phyloP scores from a whole-genome alignment of 2,113 vertebrate genomes.

The Gadus macrocephalus region DNA sequence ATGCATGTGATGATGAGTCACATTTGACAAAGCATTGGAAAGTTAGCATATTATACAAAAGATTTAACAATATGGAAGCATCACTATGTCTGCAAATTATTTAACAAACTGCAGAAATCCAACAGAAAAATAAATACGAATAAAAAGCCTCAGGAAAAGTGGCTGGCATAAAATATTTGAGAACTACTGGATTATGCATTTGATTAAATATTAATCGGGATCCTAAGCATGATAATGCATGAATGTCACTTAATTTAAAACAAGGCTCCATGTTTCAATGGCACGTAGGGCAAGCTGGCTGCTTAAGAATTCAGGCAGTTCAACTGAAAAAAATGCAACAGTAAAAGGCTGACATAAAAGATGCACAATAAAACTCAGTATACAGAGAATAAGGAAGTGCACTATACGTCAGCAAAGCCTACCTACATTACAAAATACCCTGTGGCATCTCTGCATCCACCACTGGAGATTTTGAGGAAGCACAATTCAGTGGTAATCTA shows the following conservation, averaged over 20 bases:
- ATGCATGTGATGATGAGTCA: too few relatives aligned
- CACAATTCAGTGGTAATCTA: too few relatives aligned
- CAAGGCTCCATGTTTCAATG: conserved; percentile 1
- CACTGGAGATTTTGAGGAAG: too few relatives aligned
- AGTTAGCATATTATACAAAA: not conserved
- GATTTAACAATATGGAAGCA: not conserved
- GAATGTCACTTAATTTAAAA: conserved; percentile 36
- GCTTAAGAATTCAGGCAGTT: conserved; percentile 13
- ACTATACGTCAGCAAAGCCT: too few relatives aligned
- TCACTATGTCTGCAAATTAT: not conserved
- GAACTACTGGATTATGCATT: conserved; percentile 34
- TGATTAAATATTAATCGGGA: conserved; percentile 35
- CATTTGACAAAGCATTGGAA: not conserved
- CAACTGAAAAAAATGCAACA: not conserved
- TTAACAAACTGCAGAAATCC: not conserved
- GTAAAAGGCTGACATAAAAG: too few relatives aligned
- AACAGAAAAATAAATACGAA: not conserved
- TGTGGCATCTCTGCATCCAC: too few relatives aligned
- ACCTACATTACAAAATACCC: too few relatives aligned
- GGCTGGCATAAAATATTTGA: conserved; percentile 2
- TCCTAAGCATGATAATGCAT: conserved; percentile 32
- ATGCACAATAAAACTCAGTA: too few relatives aligned
- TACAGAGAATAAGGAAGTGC: too few relatives aligned
- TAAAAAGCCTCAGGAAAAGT: not conserved
- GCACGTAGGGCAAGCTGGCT: not conserved